phyloP scores from a whole-genome alignment of 2,113 vertebrate species.

The Perca flavescens region DNA sequence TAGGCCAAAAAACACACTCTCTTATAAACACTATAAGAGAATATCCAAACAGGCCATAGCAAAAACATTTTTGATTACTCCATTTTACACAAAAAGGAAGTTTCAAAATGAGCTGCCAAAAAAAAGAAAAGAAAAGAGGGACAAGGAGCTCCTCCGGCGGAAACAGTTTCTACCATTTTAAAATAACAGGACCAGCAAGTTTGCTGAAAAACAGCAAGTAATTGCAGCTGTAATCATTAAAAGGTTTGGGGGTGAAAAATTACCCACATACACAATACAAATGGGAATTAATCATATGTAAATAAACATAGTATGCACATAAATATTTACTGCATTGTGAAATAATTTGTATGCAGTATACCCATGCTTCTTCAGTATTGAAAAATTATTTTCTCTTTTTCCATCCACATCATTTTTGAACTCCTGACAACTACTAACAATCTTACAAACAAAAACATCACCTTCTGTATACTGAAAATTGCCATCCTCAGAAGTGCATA shows the following conservation, averaged over 20 bases:
- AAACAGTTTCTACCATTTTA: no score
- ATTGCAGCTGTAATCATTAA: neutral
- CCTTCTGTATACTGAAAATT: constrained; percentile 1
- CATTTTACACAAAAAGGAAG: no score
- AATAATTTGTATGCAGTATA: neutral
- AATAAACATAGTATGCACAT: constrained; percentile 11
- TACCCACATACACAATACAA: neutral
- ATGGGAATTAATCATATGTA: neutral
- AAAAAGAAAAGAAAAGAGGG: no score
- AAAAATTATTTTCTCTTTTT: neutral
- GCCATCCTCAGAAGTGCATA: constrained; percentile 3
- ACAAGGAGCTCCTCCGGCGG: no score
- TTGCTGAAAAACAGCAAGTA: neutral
- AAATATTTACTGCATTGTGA: neutral
- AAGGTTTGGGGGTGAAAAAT: neutral
- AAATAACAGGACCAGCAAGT: neutral
- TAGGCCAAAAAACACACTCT: no score
- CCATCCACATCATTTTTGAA: neutral
- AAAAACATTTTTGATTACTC: no score
- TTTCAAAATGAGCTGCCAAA: no score
- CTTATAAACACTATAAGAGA: no score
- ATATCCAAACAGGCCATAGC: no score
- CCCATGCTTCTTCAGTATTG: neutral
- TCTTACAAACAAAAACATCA: constrained; percentile 6
- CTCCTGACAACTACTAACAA: neutral